Conservation (phyloP, 2,113 vertebrate species). For the Dermatemys mawii region DNA sequence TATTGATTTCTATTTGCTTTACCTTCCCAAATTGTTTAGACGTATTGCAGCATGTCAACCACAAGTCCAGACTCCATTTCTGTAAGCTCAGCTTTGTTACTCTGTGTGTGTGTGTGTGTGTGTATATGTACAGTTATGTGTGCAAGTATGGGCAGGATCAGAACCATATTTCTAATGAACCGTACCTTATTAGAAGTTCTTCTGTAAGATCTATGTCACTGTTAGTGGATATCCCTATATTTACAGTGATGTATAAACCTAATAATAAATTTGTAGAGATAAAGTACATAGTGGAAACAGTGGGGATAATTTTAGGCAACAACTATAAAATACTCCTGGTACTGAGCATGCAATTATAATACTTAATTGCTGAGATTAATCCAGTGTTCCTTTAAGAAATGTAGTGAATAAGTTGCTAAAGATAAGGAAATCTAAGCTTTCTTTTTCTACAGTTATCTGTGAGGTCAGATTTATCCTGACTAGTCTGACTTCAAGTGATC, state of each 20-base stretch:
- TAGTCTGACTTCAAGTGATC: background rate
- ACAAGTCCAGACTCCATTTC: background rate
- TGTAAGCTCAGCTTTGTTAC: background rate
- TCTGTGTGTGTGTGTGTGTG: background rate
- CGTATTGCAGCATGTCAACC: background rate
- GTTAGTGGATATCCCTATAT: background rate
- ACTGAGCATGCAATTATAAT: background rate
- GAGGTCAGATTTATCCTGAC: background rate
- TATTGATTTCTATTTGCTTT: background rate
- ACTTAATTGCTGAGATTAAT: background rate
- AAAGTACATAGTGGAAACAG: background rate
- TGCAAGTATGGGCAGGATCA: background rate
- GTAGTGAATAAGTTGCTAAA: background rate
- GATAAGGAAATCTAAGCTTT: background rate
- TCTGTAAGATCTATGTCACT: background rate
- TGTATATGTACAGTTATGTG: background rate
- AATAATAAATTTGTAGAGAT: background rate
- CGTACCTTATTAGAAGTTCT: background rate
- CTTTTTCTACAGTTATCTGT: background rate
- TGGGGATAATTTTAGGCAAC: background rate
- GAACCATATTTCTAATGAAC: background rate
- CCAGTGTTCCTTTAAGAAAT: background rate
- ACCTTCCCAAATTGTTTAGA: background rate
- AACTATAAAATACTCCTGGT: background rate
- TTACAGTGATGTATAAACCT: background rate